Evolutionary conservation across 2,797 vertebrate species (phyloP).

Genomic region (Spheniscus humboldti): DNA sequence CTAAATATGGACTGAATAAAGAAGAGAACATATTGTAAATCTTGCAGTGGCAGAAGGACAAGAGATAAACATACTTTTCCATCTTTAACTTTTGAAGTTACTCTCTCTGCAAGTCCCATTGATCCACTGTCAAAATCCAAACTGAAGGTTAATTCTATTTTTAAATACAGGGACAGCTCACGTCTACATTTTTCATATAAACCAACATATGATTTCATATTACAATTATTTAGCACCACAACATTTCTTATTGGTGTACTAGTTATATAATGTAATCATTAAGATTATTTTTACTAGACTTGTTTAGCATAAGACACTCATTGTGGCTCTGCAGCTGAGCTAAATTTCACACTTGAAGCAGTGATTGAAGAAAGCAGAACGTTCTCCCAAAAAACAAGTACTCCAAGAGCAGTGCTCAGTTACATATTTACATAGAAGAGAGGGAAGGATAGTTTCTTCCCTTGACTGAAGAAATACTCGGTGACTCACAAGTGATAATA

Average conservation of each 20-base stretch:
- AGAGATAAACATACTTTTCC: constrained; percentile 7
- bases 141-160: background rate
- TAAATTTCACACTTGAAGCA: constrained; percentile 10
- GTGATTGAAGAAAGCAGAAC: background rate
- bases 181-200: background rate
- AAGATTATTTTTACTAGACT: background rate
- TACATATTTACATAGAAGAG: constrained; percentile 1
- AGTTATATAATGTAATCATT: background rate
- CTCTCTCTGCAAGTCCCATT: background rate
- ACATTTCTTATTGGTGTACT: background rate
- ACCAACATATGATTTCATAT: background rate
- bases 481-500: background rate
- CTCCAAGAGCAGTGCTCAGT: background rate
- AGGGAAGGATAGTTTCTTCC: background rate
- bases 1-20: constrained; percentile 6
- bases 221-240: background rate
- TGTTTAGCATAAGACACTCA: background rate
- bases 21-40: background rate
- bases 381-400: background rate
- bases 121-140: constrained; percentile 2
- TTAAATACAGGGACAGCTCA: background rate
- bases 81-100: background rate
- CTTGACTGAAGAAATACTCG: background rate
- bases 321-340: background rate
- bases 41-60: background rate